Evolutionary conservation across 2,888 invertebrate species (phyloP), one percentile per base, ranked within the genome.

Genomic region (Andrena camellia): DNA sequence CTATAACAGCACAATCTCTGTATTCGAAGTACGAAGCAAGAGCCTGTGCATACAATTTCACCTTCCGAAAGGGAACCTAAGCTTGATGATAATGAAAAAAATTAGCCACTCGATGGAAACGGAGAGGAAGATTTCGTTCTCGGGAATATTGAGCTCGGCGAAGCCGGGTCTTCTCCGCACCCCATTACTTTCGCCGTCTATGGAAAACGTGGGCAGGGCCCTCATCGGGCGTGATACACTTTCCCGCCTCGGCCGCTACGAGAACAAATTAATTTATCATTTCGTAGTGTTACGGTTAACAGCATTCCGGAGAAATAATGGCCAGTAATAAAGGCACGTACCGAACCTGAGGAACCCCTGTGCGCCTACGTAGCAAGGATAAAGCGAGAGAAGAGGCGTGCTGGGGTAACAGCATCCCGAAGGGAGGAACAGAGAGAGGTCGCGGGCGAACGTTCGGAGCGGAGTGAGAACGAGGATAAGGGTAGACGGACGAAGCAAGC

Each of bases 191-290:
- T 75, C 54, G 52, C 75, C 59, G 67, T 72, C 71, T 23, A 69
- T 35, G 81, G 74, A 60, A 66, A 81, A 67, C 67, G 72, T 50
- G 71, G 67, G 35, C 52, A 50, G 63, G 57, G 48, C 66, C 69
- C 76, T 73, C 69, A 70, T 84, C 60, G 78, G 23, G 74, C 73
- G 63, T 62, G 78, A 80, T 86, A 84, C 76, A 64, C 68, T 72
- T 73, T 78, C 81, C 78, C 73, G 81, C 79, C 81, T 68, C 57
- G 50, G 78, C 60, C 60, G 80, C 73, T 81, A 54, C 80, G 50
- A 42, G 83, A 81, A 84, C 82, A 88, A 88, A 88, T 88, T 88
- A 88, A 88, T 88, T 88, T 86, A 88, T 86, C 85, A 87, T 86
- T 83, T 86, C 75, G 62, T 71, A 79, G 81, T 78, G 85, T 85